Conservation (phyloP, 2,888 invertebrate genomes). For the Agonopterix arenella region DNA sequence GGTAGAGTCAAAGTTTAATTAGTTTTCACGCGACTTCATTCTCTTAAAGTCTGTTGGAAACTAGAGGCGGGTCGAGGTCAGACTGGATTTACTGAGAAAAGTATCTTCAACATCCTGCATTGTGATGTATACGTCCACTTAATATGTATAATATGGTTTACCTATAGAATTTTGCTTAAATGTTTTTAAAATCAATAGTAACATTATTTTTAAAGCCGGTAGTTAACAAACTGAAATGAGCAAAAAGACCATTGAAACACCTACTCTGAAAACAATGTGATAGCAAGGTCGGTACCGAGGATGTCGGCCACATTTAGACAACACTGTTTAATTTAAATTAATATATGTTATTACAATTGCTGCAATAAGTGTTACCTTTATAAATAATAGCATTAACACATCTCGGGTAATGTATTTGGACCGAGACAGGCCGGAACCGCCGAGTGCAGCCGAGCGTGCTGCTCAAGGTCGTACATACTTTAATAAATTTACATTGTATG, state of each 20-base stretch:
- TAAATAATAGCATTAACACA: conserved; percentile 41
- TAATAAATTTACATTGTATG: background rate
- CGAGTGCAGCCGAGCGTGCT: conserved; percentile 47
- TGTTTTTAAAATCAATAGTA: too few relatives aligned
- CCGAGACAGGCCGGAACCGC: conserved; percentile 57
- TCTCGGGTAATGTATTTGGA: conserved; percentile 43
- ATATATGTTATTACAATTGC: background rate
- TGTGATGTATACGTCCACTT: too few relatives aligned
- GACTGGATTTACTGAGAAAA: conserved; percentile 16
- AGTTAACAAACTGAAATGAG: too few relatives aligned
- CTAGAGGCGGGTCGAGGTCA: conserved; percentile 43
- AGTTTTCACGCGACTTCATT: conserved; percentile 50
- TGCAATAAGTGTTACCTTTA: conserved; percentile 8
- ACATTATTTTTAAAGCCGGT: too few relatives aligned
- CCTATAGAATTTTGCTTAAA: too few relatives aligned
- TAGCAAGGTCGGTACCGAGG: too few relatives aligned
- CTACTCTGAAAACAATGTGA: too few relatives aligned
- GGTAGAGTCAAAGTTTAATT: conserved; percentile 56
- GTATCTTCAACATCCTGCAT: too few relatives aligned
- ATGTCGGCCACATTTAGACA: too few relatives aligned
- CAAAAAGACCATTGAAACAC: too few relatives aligned
- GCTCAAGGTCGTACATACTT: conserved; percentile 47
- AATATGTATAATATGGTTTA: too few relatives aligned
- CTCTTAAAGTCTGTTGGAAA: conserved; percentile 22
- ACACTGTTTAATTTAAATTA: too few relatives aligned